A percentile compares a stretch with the other conserved stretches of the same genome.
These are phyloP conservation scores for Eulacestoma nigropectus DNA, from an alignment of 2,113 vertebrate species.

Conservation along the genomic window DNA sequence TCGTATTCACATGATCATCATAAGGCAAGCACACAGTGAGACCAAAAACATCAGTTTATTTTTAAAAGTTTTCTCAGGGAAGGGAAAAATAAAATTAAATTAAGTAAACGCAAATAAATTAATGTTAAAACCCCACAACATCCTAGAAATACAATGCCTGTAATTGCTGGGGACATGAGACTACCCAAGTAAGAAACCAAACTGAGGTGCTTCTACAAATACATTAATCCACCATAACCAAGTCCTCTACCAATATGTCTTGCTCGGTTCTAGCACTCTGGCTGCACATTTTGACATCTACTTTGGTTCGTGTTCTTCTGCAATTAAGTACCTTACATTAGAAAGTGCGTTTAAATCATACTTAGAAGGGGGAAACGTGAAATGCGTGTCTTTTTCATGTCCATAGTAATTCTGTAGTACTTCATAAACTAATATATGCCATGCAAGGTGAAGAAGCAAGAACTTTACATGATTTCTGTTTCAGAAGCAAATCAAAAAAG, in stretches of 20 bases:
- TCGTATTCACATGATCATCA: fast-evolving
- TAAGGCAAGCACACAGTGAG: fast-evolving
- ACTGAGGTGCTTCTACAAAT: background rate
- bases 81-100: background rate
- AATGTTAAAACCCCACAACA: background rate
- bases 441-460: background rate
- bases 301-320: fast-evolving
- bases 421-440: background rate
- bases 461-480: background rate
- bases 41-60: background rate
- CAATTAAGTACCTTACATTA: background rate
- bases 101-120: background rate
- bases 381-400: background rate
- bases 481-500: background rate
- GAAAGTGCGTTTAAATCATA: background rate
- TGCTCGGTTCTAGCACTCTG: background rate
- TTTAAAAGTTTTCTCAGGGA: background rate
- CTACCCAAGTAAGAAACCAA: background rate
- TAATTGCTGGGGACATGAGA: background rate
- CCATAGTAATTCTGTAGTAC: background rate
- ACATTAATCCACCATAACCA: fast-evolving
- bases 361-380: fast-evolving
- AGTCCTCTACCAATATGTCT: background rate
- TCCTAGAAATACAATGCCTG: background rate
- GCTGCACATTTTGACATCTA: background rate